phyloP scores from a whole-genome alignment of 1,140 invertebrate genomes.

The Teleopsis dalmanni region DNA sequence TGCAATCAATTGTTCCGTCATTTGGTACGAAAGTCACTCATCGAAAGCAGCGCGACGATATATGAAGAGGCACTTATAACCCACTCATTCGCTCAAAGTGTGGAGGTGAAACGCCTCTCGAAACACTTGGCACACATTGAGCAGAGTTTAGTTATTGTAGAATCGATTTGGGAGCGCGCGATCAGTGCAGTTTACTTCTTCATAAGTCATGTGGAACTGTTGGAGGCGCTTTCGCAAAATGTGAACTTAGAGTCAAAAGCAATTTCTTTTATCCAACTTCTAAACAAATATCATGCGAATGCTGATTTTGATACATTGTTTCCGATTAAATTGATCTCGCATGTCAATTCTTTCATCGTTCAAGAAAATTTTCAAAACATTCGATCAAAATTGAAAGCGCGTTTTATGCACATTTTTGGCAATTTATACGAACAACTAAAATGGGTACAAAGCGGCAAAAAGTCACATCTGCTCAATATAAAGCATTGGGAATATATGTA shows the following conservation, averaged over 20 bases:
- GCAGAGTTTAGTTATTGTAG: too few species aligned
- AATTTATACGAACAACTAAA: neutral
- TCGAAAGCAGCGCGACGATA: too few species aligned
- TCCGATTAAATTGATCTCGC: neutral
- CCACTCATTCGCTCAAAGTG: too few species aligned
- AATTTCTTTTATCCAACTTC: neutral
- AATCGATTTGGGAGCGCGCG: neutral
- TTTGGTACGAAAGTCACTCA: too few species aligned
- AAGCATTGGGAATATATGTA: constrained; percentile 1
- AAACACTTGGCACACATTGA: too few species aligned
- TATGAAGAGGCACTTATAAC: too few species aligned
- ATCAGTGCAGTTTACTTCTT: constrained; percentile 1
- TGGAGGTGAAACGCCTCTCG: too few species aligned
- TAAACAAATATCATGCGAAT: neutral
- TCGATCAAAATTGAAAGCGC: neutral
- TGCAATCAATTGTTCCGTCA: too few species aligned
- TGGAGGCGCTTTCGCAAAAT: neutral
- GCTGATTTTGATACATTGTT: neutral
- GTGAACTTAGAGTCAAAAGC: neutral
- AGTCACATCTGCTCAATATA: constrained; percentile 1
- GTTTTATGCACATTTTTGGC: neutral
- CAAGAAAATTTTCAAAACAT: neutral
- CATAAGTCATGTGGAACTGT: neutral
- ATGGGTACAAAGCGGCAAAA: too few species aligned
- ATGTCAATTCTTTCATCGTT: neutral